A percentile compares a stretch with the other conserved stretches of the same genome.
Conservation (phyloP, 2,888 invertebrate genomes). For the Chromoteleia sp. region DNA sequence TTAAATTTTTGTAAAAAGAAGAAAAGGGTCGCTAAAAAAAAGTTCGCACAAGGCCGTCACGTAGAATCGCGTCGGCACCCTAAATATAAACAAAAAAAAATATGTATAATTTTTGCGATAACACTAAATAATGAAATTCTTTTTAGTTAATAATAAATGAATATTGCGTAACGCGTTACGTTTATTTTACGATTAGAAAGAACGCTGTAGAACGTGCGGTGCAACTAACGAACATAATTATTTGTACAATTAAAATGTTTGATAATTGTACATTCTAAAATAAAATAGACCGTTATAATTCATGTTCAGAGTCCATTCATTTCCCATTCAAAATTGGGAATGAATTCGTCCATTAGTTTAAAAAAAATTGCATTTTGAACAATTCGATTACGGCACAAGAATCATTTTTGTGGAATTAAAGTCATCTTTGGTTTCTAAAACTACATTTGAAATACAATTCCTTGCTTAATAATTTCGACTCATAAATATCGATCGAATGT, state of each 20-base stretch:
- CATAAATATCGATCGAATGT: constrained; percentile 7
- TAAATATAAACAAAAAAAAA: no score
- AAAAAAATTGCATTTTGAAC: no score
- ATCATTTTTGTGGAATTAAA: no score
- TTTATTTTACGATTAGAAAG: neutral
- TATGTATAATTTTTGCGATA: neutral
- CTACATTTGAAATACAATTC: neutral
- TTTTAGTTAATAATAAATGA: neutral
- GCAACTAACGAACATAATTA: neutral
- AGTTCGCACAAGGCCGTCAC: no score
- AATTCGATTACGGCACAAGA: no score
- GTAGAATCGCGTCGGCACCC: no score
- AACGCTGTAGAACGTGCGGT: neutral
- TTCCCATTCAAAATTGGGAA: no score
- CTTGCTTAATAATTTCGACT: constrained; percentile 12
- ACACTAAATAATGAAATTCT: neutral
- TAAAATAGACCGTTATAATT: no score
- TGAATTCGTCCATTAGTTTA: no score
- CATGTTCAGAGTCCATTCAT: no score
- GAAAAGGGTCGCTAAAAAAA: no score
- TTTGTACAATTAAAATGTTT: neutral
- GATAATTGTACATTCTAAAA: neutral
- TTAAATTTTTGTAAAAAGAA: no score
- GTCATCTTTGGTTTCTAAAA: neutral
- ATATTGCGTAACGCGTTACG: neutral